Base-by-base conservation (phyloP, 2,113 vertebrate genomes). In the Orientallactaga bullata region DNA sequence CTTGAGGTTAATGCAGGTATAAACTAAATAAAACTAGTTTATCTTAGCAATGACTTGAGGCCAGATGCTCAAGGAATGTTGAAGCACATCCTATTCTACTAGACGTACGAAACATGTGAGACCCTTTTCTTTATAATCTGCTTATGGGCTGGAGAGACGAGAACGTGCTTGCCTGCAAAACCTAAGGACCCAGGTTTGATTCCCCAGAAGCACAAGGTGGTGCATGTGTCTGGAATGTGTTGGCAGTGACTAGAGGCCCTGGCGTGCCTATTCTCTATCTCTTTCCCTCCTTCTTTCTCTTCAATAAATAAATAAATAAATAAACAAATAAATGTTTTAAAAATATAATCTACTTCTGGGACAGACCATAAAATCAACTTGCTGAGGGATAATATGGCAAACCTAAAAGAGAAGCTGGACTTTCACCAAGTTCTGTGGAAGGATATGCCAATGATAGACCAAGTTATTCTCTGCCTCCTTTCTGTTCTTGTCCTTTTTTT, bases 291-390 rank as follows among this genome's bases (percentile, higher is more conserved):
- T 6, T 47, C 42, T 47, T 47, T 47, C 42, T 6, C 42, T 47
- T 47, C 42, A 47, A 47, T 47, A 5, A 47, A 47, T 47, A 5
- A 47, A 47, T 47, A 47, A 6, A 47, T 47, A 47, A 47, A 47
- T 47, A 47, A 5, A 47, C 8, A 47, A 5, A 47, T 47, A 47
- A 47, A 47, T 47, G 42, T 47, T 47, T 47, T 47, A 47, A 47
- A 47, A 47, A 47, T 47, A 47, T 47, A 47, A 47, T 47, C 72
- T 79, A 65, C 32, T 72, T 39, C 68, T 28, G 81, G 42, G 47
- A 87, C 68, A 82, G 47, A 92, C 60, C 42, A 92, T 51, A 92
- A 84, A 93, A 89, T 63, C 8, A 81, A 32, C 35, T 73, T 68
- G 3, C 47, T 39, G 68, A 89, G 68, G n/a, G 30, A 65, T 13